phyloP scores from a whole-genome alignment of 2,888 invertebrate genomes.

The Catocala fraxini region DNA sequence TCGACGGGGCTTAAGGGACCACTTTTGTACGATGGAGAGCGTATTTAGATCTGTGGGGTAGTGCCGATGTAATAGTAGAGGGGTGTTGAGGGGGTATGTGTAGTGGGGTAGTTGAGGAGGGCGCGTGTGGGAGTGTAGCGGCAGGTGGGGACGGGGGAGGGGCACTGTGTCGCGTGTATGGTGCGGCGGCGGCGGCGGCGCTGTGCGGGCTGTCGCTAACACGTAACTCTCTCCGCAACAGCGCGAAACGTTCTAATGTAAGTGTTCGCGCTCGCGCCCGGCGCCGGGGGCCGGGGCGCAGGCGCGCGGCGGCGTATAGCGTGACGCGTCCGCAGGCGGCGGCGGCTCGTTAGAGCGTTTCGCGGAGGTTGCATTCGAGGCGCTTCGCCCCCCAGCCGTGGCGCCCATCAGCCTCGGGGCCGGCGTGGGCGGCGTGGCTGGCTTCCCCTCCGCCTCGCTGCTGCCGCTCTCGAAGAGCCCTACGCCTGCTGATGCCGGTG shows the following conservation, averaged over 20 bases:
- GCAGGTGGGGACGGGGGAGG: background rate
- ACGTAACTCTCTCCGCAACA: constrained; percentile 66
- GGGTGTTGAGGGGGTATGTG: no score
- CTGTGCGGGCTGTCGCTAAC: constrained; percentile 55
- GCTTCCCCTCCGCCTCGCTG: constrained; percentile 91
- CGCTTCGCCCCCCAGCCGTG: constrained; percentile 89
- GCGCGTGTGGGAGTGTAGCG: no score
- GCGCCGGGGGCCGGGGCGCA: constrained; percentile 19
- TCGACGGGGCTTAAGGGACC: no score
- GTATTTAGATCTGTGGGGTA: background rate
- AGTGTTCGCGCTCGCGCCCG: constrained; percentile 41
- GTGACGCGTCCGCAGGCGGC: constrained; percentile 70
- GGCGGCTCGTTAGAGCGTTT: constrained; percentile 89
- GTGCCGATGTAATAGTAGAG: no score
- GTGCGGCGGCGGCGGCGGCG: constrained; percentile 37
- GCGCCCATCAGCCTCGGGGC: constrained; percentile 94
- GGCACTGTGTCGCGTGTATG: constrained; percentile 8
- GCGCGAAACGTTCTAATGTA: constrained; percentile 83
- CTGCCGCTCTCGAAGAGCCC: constrained; percentile 93
- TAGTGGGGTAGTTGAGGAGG: no score
- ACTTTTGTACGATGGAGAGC: background rate
- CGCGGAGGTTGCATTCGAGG: constrained; percentile 92
- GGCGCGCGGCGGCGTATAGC: constrained; percentile 38
- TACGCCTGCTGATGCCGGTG: constrained; percentile 92
- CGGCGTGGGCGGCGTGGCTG: constrained; percentile 84